Conservation (phyloP, 2,797 vertebrate genomes). For the Austrolebias charrua region DNA sequence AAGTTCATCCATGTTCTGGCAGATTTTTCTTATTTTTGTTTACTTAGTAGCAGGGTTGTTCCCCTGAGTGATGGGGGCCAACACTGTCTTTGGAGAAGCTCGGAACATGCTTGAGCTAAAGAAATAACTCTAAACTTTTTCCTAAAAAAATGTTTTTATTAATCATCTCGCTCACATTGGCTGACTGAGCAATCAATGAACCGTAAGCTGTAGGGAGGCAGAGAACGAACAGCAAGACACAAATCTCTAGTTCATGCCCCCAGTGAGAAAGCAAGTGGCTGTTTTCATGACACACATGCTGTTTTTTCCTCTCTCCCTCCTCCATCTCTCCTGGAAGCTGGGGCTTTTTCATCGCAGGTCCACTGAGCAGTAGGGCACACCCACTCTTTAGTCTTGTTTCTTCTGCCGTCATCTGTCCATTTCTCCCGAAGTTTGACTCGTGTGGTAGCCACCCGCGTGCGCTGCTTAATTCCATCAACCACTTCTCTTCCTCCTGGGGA, state of each 20-base stretch:
- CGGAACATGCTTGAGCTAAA: neutral
- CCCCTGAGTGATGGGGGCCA: no score
- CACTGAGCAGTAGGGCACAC: slow-evolving; percentile 39
- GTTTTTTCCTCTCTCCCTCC: slow-evolving; percentile 32
- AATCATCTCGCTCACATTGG: neutral
- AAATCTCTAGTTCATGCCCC: slow-evolving; percentile 54
- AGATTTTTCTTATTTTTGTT: no score
- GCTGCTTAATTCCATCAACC: slow-evolving; percentile 57
- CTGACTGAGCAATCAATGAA: neutral
- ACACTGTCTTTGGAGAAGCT: neutral
- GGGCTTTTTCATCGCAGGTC: slow-evolving; percentile 52
- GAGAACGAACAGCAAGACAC: slow-evolving; percentile 36
- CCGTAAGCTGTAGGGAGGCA: slow-evolving; percentile 19
- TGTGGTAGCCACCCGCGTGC: slow-evolving; percentile 45
- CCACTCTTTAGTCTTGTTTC: slow-evolving; percentile 6
- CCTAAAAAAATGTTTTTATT: neutral
- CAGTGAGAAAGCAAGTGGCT: slow-evolving; percentile 63
- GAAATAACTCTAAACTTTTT: neutral
- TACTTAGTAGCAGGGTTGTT: no score
- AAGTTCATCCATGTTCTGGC: no score
- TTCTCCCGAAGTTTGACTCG: slow-evolving; percentile 50
- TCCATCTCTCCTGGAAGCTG: slow-evolving; percentile 49
- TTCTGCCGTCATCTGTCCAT: slow-evolving; percentile 44
- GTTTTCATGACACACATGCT: slow-evolving; percentile 52
- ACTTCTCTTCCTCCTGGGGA: slow-evolving; percentile 40